Conservation (phyloP, 2,888 invertebrate species). For the Periphyllus acericola region DNA sequence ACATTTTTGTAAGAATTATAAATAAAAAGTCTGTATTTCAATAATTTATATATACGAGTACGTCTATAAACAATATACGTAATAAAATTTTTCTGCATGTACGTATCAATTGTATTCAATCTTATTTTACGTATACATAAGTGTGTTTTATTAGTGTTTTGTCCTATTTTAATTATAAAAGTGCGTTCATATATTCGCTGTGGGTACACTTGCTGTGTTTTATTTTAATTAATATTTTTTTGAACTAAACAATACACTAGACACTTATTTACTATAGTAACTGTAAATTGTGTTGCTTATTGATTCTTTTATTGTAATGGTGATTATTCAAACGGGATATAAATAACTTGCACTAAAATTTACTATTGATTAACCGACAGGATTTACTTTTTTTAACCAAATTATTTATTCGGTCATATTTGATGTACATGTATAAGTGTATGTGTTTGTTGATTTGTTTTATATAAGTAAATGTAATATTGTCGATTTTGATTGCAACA, state of each 20-base stretch:
- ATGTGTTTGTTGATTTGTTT: background rate
- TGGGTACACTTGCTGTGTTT: no score
- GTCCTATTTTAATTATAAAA: background rate
- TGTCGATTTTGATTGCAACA: slow-evolving; percentile 7
- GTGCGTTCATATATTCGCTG: no score
- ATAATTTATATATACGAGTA: no score
- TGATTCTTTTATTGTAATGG: background rate
- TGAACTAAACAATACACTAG: background rate
- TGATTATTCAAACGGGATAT: background rate
- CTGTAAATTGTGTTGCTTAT: background rate
- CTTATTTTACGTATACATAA: no score
- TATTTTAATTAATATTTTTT: background rate
- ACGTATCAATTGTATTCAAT: no score
- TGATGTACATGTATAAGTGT: background rate
- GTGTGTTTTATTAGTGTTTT: background rate
- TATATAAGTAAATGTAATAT: background rate
- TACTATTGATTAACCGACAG: background rate
- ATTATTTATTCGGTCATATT: background rate
- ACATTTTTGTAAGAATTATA: background rate
- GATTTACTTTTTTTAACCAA: slow-evolving; percentile 10
- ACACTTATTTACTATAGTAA: background rate
- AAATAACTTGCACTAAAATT: background rate
- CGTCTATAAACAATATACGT: no score
- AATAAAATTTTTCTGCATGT: no score
- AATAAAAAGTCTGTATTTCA: no score